Conservation (phyloP, 2,888 invertebrate species). For the Callyntrura guangdongensis region DNA sequence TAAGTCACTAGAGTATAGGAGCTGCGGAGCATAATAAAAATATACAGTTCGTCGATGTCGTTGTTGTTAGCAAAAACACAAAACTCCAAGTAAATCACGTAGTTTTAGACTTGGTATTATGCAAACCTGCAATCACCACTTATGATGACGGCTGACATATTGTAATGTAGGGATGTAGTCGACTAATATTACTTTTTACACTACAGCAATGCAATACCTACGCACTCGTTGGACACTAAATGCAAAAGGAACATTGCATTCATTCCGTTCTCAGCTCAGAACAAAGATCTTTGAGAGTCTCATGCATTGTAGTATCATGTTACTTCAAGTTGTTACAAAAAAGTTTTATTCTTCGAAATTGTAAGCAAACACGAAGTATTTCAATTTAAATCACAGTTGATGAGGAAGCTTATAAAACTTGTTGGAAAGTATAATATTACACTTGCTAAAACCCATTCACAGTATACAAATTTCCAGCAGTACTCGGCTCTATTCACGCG, state of each 20-base stretch:
- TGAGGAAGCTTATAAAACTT: neutral
- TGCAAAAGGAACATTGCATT: neutral
- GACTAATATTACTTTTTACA: no score
- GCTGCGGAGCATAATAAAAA: no score
- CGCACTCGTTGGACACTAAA: no score
- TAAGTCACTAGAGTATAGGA: neutral
- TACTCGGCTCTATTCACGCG: neutral
- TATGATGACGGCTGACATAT: constrained; percentile 27
- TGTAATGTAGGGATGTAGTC: neutral
- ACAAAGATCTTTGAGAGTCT: neutral
- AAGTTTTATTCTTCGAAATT: constrained; percentile 13
- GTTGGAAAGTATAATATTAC: no score
- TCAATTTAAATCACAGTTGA: constrained; percentile 24
- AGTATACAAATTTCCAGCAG: neutral
- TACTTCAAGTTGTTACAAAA: neutral
- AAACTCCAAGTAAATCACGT: neutral
- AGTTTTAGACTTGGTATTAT: neutral
- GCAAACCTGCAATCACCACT: constrained; percentile 14
- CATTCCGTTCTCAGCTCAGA: neutral
- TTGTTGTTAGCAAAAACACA: no score
- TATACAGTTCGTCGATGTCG: neutral
- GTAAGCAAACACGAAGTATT: constrained; percentile 22
- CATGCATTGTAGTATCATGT: no score
- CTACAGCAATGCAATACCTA: no score
- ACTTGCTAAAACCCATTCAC: neutral